Percentiles rank a stretch among this genome's conserved stretches.
These are phyloP conservation scores for Phylloscopus whistleri DNA, from an alignment of 2,113 vertebrate genomes.

Conservation along the genomic window DNA sequence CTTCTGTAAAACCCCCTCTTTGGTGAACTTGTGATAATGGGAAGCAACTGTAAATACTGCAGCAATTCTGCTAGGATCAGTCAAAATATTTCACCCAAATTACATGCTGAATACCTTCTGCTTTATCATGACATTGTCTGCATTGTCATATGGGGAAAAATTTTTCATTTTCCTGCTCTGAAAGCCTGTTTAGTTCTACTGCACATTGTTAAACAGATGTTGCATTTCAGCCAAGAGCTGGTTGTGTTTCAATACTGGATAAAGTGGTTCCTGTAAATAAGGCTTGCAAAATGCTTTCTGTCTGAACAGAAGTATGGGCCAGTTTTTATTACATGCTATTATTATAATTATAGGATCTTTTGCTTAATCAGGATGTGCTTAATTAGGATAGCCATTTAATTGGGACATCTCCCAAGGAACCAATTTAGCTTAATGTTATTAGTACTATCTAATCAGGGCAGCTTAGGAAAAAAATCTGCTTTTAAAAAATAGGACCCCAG, in stretches of 20 bases:
- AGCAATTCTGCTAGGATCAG: background rate
- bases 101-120: background rate
- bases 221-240: background rate
- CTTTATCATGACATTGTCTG: background rate
- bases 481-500: background rate
- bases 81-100: background rate
- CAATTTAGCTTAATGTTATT: constrained; percentile 46
- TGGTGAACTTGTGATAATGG: background rate
- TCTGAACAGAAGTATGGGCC: constrained; percentile 13
- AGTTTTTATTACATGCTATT: constrained; percentile 57
- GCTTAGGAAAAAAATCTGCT: background rate
- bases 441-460: constrained; percentile 56
- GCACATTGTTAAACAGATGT: background rate
- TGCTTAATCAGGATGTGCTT: constrained; percentile 67
- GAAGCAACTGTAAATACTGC: background rate
- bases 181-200: background rate
- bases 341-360: constrained; percentile 60
- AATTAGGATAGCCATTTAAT: constrained; percentile 67
- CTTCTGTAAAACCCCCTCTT: background rate
- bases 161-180: background rate
- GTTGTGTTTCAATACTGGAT: constrained; percentile 1
- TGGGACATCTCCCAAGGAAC: constrained; percentile 65
- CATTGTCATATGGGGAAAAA: background rate
- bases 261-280: constrained; percentile 52
- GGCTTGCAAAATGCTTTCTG: constrained; percentile 30